These are phyloP conservation scores for Cotesia vestalis DNA, from an alignment of 1,140 invertebrate genomes.

Conservation along the genomic window DNA sequence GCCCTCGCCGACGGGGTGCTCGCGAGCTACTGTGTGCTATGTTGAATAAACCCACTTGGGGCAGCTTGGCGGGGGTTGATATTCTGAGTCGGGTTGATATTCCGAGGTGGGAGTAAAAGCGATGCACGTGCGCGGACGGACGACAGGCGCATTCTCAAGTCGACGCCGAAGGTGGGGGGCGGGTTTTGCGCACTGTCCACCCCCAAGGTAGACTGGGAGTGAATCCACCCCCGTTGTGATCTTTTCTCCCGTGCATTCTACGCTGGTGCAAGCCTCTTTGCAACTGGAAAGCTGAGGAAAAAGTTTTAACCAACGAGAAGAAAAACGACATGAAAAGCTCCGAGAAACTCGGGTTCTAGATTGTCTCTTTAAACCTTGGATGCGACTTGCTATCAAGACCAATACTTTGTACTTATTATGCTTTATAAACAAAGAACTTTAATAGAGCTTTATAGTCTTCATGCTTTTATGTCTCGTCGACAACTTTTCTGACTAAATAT, in stretches of 20 bases:
- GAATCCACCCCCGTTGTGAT: slow-evolving; percentile 37
- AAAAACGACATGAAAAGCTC: no score
- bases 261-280: slow-evolving; percentile 31
- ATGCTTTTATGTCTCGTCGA: no score
- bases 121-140: slow-evolving; percentile 39
- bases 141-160: slow-evolving; percentile 55
- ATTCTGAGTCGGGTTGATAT: neutral
- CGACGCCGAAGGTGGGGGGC: slow-evolving; percentile 61
- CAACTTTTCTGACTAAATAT: slow-evolving; percentile 2
- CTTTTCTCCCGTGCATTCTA: slow-evolving; percentile 42
- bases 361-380: no score
- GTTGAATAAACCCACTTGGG: slow-evolving; percentile 52
- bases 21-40: slow-evolving; percentile 65
- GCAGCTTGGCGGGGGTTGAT: slow-evolving; percentile 28
- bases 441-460: no score
- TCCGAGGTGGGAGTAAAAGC: slow-evolving; percentile 4
- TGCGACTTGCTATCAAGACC: neutral
- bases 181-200: slow-evolving; percentile 65
- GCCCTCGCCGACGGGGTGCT: slow-evolving; percentile 57
- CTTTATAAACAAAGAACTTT: no score
- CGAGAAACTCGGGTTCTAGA: slow-evolving; percentile 8
- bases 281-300: slow-evolving; percentile 44
- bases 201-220: slow-evolving; percentile 31
- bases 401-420: slow-evolving; percentile 1
- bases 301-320: slow-evolving; percentile 36